phyloP scores from a whole-genome alignment of 1,140 invertebrate genomes.

The Cotesia typhae region DNA sequence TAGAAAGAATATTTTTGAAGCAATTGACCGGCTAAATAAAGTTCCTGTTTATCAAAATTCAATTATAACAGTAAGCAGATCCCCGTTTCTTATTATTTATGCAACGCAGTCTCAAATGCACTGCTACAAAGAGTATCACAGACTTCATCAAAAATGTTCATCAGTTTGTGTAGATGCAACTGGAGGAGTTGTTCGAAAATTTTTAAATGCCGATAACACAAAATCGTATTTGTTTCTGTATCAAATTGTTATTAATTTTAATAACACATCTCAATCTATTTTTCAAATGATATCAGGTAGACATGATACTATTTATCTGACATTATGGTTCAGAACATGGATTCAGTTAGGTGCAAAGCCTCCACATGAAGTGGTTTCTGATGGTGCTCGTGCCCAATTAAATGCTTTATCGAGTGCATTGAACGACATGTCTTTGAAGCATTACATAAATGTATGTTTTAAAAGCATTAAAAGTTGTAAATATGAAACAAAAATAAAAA shows the following conservation, averaged over 20 bases:
- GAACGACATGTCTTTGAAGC: neutral
- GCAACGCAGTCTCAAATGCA: conserved; percentile 3
- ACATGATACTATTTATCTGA: neutral
- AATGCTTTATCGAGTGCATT: conserved; percentile 7
- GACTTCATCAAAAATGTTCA: neutral
- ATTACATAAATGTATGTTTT: conserved; percentile 3
- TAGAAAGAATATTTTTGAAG: neutral
- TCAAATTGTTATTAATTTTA: conserved; percentile 1
- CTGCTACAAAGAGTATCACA: neutral
- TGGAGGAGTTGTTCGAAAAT: neutral
- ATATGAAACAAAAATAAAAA: neutral
- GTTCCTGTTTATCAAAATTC: neutral
- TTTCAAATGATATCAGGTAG: neutral
- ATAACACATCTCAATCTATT: neutral
- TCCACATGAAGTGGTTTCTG: conserved; percentile 3
- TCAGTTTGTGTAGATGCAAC: conserved; percentile 4
- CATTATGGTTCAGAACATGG: neutral
- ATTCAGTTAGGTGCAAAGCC: neutral
- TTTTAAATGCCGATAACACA: neutral
- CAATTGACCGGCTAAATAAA: neutral
- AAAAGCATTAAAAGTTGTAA: neutral
- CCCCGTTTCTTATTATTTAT: neutral
- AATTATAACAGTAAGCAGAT: neutral
- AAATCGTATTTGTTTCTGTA: neutral
- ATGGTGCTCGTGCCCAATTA: neutral